Evolutionary conservation across 2,888 invertebrate genomes (phyloP).

Genomic region (Meteorus cinctellus): DNA sequence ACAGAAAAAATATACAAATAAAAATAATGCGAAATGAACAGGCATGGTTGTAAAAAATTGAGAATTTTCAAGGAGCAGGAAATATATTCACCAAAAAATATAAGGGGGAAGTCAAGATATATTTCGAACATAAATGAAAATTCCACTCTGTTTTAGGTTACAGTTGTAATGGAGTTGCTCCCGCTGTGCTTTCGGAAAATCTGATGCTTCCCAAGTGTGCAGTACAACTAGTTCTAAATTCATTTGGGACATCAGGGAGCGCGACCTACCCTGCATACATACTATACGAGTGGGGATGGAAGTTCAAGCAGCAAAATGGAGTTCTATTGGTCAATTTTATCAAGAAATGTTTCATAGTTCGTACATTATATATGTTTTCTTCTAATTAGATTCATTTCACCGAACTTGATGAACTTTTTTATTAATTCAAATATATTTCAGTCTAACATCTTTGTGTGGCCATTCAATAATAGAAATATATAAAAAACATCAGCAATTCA

Average conservation of each 20-base stretch:
- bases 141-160: background rate
- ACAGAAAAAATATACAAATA: constrained; percentile 25
- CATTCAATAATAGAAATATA: background rate
- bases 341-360: constrained; percentile 9
- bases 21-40: background rate
- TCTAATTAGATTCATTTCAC: background rate
- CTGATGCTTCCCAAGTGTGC: background rate
- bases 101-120: background rate
- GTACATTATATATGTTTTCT: background rate
- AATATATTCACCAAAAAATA: background rate
- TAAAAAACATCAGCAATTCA: background rate
- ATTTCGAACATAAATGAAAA: background rate
- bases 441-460: background rate
- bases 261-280: background rate
- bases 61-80: background rate
- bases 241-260: background rate
- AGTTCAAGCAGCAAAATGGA: background rate
- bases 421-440: background rate
- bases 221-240: constrained; percentile 2
- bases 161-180: background rate
- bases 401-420: background rate
- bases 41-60: too few species aligned
- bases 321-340: constrained; percentile 33
- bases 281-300: background rate
- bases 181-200: background rate